Evolutionary conservation across 2,113 vertebrate species (phyloP).

Genomic region (Phyllopteryx taeniolatus): DNA sequence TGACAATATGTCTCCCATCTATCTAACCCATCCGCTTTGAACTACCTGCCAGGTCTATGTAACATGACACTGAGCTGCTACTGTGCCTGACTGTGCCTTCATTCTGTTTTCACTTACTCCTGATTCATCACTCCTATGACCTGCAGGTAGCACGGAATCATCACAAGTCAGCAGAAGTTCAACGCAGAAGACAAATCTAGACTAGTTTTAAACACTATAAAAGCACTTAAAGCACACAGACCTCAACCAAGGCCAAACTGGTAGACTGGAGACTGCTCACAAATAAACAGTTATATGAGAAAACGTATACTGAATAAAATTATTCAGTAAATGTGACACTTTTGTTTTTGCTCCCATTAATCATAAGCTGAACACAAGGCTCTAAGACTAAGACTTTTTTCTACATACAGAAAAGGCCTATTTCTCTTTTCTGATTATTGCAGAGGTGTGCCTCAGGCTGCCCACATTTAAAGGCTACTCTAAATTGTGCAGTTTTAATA

Average conservation of each 20-base stretch:
- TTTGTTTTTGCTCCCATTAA: too few relatives aligned
- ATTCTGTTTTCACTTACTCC: slow-evolving; percentile 13
- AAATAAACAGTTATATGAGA: background rate
- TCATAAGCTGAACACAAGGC: too few relatives aligned
- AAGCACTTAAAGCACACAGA: background rate
- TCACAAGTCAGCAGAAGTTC: slow-evolving; percentile 20
- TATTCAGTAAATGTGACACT: too few relatives aligned
- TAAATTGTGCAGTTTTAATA: too few relatives aligned
- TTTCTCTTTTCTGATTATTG: too few relatives aligned
- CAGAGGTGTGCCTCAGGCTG: too few relatives aligned
- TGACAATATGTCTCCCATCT: slow-evolving; percentile 20
- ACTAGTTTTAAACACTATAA: background rate
- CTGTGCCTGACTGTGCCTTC: slow-evolving; percentile 20
- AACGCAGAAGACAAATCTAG: background rate
- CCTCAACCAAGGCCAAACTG: background rate
- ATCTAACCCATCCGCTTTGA: slow-evolving; percentile 35
- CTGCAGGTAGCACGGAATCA: slow-evolving; percentile 12
- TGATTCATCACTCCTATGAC: slow-evolving; percentile 20
- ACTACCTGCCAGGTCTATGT: slow-evolving; percentile 36
- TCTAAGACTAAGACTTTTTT: too few relatives aligned
- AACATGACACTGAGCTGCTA: slow-evolving; percentile 24
- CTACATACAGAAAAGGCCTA: too few relatives aligned
- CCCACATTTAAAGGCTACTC: too few relatives aligned
- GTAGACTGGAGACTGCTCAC: background rate
- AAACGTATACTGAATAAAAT: too few relatives aligned